Base-by-base conservation (phyloP, 2,113 vertebrate genomes). In the Calyptommatus sinebrachiatus region DNA sequence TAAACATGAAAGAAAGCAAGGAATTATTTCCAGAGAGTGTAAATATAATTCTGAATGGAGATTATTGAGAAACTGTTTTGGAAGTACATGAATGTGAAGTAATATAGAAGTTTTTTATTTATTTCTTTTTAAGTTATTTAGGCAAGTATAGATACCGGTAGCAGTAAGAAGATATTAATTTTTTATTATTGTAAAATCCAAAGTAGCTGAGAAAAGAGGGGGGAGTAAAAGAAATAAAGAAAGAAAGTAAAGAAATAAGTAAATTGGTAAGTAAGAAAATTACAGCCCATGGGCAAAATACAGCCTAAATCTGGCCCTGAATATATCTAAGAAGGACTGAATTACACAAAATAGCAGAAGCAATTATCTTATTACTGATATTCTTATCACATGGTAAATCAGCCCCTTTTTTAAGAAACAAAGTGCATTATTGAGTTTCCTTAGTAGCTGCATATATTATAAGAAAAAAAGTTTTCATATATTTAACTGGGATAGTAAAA, bases 401-500 rank as follows among this genome's bases (percentile, higher is more conserved):
- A 87, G 62, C 65, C 71, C 48, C 12, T 79, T 88, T 89, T 84
- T 80, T 74, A 50, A 57, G 41, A 81, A 70, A 79, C 8, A 45
- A 71, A 8, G 69, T 5, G 7, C 22, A 75, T 14, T 84, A 65
- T 72, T 76, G 79, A 75, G 50, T 89, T 53, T 84, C 76, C 45
- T 66, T 26, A 62, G 80, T 84, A 83, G 31, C 46, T 7, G 57
- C 65, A 81, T 87, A 70, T 80, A 88, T 90, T 76, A 81, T 57
- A 88, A 26, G 68, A 84, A 89, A 86, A 85, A 78, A 71, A 61
- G 86, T 88, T 85, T 83, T 68, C 62, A 45, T 84, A 89, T 88
- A 85, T 92, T 92, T 90, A 85, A 90, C 90, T 90, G 70, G 70
- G 35, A 78, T 28, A 46, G 46, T 46, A 48, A 61, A 82, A 73